Evolutionary conservation across 1,140 invertebrate genomes (phyloP), one percentile per base, ranked within the genome.

Genomic region (Anagrus nilaparvatae): DNA sequence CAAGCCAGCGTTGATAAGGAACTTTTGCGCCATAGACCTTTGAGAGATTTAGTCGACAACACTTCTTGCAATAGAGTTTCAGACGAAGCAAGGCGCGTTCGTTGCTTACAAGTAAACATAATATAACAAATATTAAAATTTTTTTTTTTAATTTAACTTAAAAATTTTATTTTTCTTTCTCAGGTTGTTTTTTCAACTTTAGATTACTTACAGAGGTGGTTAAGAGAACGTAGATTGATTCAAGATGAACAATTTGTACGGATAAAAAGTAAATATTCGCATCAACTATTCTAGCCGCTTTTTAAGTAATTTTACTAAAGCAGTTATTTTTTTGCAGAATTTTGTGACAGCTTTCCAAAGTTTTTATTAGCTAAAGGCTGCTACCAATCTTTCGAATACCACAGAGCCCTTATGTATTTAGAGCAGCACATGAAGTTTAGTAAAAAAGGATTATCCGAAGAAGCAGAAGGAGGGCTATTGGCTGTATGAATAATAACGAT

Each of bases 161-260:
- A n/a, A 4, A 33, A 7, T 4, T 4, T 8, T 34, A 20, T 36
- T 14, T 44, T 38, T 43, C 37, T 47, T 47, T 47, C 37, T 31
- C 29, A 65, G 66, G 73, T 82, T 2, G 70, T 83, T 27, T 84
- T 82, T 45, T 72, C 76, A 5, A 57, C 82, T 16, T 55, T 85
- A 39, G 84, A 87, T 58, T 82, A 84, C 51, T 58, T 87, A 10
- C 76, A 82, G 55, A 70, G 78, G 39, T 86, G 82, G 81, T 53
- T 82, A 0, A 60, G 75, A 42, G 79, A 84, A 56, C 34, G 58
- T 67, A 43, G n/a, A 46, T 18, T 60, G 60, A 16, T 68, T 61
- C 21, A 36, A 45, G 17, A 52, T 71, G 44, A 57, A 50, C 34
- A 38, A 34, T 40, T 18, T 31, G 33, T 23, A 45, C 37, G 33